phyloP scores from a whole-genome alignment of 2,797 vertebrate species.

The Lycodopsis pacificus region DNA sequence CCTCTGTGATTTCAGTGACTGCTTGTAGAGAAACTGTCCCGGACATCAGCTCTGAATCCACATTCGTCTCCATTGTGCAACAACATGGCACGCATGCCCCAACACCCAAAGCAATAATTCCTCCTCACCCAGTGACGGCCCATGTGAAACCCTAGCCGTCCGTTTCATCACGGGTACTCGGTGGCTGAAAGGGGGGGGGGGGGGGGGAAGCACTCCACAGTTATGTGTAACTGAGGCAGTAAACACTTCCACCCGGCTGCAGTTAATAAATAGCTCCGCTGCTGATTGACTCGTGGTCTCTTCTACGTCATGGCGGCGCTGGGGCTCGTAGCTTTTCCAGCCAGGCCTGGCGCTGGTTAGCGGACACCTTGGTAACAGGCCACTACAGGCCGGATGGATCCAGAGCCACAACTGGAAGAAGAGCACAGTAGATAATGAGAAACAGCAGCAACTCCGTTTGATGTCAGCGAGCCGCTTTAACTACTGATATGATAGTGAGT shows the following conservation, averaged over 20 bases:
- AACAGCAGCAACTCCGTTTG: conserved; percentile 32
- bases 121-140: conserved; percentile 53
- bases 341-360: conserved; percentile 63
- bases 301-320: conserved; percentile 59
- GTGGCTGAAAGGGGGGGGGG: conserved; percentile 34
- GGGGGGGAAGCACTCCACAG: conserved; percentile 50
- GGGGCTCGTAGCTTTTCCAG: conserved; percentile 65
- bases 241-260: conserved; percentile 71
- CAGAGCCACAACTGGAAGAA: conserved; percentile 41
- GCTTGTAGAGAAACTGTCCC: neutral
- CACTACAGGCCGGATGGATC: conserved; percentile 48
- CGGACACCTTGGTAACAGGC: conserved; percentile 54
- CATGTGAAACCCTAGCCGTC: conserved; percentile 71
- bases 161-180: conserved; percentile 71
- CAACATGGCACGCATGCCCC: conserved; percentile 15
- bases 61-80: conserved; percentile 51
- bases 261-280: conserved; percentile 80
- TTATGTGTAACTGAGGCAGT: conserved; percentile 67
- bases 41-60: conserved; percentile 34
- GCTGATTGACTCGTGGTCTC: conserved; percentile 76
- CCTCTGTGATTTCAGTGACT: neutral
- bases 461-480: conserved; percentile 8
- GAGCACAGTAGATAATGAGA: conserved; percentile 47
- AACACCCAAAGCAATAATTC: conserved; percentile 34
- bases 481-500: too few species aligned